Evolutionary conservation across 2,113 vertebrate genomes (phyloP), one percentile per base, ranked within the genome.

Genomic region (Propithecus coquereli): DNA sequence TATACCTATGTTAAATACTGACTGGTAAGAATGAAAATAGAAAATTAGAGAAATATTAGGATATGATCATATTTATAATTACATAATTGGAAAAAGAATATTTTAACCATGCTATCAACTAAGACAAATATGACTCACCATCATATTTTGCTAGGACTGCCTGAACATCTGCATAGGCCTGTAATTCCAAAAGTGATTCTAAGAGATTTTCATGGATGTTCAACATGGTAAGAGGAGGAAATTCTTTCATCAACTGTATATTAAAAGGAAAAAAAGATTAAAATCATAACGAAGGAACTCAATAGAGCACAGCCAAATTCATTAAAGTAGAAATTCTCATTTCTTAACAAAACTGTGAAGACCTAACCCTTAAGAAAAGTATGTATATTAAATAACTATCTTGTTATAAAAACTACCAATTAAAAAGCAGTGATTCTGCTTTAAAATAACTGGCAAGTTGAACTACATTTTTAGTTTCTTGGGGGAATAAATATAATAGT

Each of bases 151-250:
- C 99, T 85, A 99, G 98, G 92, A 99, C 99, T 97, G 99, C 99
- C 98, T 99, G 99, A 87, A 99, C 99, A 98, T 99, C 99, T 96
- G 99, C 99, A 23, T 99, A 99, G 43, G 99, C 99, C 97, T 99
- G 99, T 85, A 99, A 98, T 97, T 99, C 99, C 98, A 99, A 98
- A 96, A 99, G 99, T 11, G 99, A 99, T 98, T 99, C 99, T 86
- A 99, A 97, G 68, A 99, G 99, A 98, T 99, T 99, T 98, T 99
- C 99, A 68, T 99, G 99, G 98, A 99, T 99, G 98, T 99, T 99
- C 99, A 99, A 98, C 99, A 99, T 99, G 97, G 99, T 99, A 97
- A 99, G 98, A 97, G 99, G 99, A 85, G 99, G 99, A 98, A 99
- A 99, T 97, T 99, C 99, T 98, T 99, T 99, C 99, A 99, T 99